Evolutionary conservation across 2,797 vertebrate species (phyloP).

Genomic region (Malurus splendens): DNA sequence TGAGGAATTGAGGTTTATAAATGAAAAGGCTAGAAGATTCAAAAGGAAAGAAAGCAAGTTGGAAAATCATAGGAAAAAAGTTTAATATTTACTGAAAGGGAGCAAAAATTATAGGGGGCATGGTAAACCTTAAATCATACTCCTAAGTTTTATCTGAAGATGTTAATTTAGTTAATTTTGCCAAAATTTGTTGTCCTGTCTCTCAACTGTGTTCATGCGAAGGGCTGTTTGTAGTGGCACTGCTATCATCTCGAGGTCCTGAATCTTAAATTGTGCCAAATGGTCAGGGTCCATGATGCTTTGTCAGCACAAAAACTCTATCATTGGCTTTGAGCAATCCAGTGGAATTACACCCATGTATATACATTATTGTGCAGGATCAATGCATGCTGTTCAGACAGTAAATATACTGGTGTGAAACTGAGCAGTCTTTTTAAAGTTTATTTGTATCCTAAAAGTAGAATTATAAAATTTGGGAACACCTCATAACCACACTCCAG

Average conservation of each 20-base stretch:
- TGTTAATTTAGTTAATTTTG: neutral
- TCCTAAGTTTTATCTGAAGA: neutral
- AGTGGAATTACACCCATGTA: neutral
- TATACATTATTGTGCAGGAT: neutral
- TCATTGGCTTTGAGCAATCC: neutral
- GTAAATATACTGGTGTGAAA: neutral
- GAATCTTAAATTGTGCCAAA: neutral
- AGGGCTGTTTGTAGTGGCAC: neutral
- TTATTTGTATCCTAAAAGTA: neutral
- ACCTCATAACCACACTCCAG: neutral
- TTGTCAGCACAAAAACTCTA: neutral
- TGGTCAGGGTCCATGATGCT: neutral
- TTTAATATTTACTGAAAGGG: neutral
- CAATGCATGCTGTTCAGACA: neutral
- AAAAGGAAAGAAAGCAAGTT: neutral
- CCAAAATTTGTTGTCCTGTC: neutral
- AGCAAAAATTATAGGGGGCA: neutral
- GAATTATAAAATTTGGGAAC: neutral
- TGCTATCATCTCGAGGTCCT: neutral
- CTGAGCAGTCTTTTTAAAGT: neutral
- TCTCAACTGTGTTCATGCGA: neutral
- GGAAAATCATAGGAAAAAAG: neutral
- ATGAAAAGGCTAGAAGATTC: neutral
- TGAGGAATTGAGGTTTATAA: neutral
- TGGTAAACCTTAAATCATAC: neutral